A percentile compares a stretch with the other conserved stretches of the same genome.
phyloP scores from a whole-genome alignment of 2,888 invertebrate genomes.

The Hyppa rectilinea region DNA sequence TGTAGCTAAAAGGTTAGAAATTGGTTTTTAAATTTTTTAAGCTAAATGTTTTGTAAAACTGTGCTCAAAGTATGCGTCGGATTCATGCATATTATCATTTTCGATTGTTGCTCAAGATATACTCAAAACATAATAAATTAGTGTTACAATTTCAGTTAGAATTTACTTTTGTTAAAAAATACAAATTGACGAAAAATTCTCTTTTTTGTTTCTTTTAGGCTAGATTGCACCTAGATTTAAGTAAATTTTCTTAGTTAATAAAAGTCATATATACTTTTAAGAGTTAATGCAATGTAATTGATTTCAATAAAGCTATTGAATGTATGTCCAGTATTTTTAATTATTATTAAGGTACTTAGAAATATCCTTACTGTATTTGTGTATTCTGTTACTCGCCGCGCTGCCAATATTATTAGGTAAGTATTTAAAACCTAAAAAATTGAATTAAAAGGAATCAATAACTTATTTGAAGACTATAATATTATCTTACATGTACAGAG shows the following conservation, averaged over 20 bases:
- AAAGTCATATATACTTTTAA: conserved; percentile 49
- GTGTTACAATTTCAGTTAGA: neutral
- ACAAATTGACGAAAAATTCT: too few relatives aligned
- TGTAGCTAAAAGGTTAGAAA: conserved; percentile 36
- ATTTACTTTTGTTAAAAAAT: neutral
- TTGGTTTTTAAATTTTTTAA: conserved; percentile 20
- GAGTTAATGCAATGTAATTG: conserved; percentile 41
- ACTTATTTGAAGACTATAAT: neutral
- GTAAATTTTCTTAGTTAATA: conserved; percentile 42
- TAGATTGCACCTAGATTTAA: conserved; percentile 19
- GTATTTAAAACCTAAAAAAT: neutral
- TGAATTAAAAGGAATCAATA: conserved; percentile 2
- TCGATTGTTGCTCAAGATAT: conserved; percentile 13
- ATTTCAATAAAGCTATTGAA: conserved; percentile 54
- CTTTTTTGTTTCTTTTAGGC: too few relatives aligned
- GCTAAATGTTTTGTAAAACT: neutral
- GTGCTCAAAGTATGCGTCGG: conserved; percentile 1
- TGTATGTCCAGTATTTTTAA: conserved; percentile 6
- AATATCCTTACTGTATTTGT: neutral
- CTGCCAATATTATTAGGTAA: conserved; percentile 2
- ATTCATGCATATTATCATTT: neutral
- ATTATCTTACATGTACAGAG: too few relatives aligned
- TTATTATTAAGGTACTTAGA: neutral
- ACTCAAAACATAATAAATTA: neutral
- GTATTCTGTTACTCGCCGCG: neutral